phyloP scores from a whole-genome alignment of 2,888 invertebrate genomes.

The Nymphalis polychloros region DNA sequence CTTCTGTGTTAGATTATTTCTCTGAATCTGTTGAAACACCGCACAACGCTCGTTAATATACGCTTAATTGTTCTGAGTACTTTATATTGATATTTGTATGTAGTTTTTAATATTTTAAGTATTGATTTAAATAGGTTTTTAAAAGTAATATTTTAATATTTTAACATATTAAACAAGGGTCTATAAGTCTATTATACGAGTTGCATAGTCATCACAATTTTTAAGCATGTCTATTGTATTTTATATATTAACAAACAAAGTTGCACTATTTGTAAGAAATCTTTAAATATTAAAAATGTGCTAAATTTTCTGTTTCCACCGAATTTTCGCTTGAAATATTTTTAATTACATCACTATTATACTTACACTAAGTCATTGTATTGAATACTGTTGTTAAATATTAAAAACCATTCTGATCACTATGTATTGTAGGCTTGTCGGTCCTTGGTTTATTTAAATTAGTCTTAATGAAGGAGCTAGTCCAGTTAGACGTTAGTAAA shows the following conservation, averaged over 20 bases:
- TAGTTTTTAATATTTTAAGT: constrained; percentile 47
- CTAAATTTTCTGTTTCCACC: neutral
- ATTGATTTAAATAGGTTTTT: constrained; percentile 58
- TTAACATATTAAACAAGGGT: constrained; percentile 36
- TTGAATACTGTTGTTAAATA: too few relatives aligned
- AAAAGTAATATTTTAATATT: constrained; percentile 41
- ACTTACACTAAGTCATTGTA: too few relatives aligned
- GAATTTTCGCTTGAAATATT: too few relatives aligned
- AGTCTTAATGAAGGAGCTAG: constrained; percentile 74
- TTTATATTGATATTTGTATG: constrained; percentile 46
- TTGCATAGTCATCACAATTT: constrained; percentile 5
- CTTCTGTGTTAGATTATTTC: constrained; percentile 17
- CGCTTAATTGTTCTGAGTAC: constrained; percentile 63
- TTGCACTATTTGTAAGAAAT: too few relatives aligned
- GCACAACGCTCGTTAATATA: constrained; percentile 64
- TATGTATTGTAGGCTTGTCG: constrained; percentile 22
- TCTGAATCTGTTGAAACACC: constrained; percentile 40
- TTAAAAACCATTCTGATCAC: too few relatives aligned
- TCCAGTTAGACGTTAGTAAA: constrained; percentile 68
- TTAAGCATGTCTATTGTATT: neutral
- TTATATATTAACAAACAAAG: too few relatives aligned
- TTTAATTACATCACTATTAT: too few relatives aligned
- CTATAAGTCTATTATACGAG: constrained; percentile 25
- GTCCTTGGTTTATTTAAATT: constrained; percentile 45
- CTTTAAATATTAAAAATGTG: neutral